Evolutionary conservation across 2,888 invertebrate genomes (phyloP), one percentile per base, ranked within the genome.

Genomic region (Pyrrhia umbra): DNA sequence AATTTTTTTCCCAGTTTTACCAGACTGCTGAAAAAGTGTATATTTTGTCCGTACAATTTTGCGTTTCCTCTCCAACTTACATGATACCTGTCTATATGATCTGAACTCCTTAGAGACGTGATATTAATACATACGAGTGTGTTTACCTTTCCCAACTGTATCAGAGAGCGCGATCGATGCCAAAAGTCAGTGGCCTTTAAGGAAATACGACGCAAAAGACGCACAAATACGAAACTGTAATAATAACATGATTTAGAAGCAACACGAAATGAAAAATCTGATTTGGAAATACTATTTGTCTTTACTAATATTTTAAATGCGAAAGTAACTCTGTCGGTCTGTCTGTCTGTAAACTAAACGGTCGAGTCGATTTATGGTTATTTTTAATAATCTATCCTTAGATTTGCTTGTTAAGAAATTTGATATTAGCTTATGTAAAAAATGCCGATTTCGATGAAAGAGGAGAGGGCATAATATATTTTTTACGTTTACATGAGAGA

Each of bases 141-240:
- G 13, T 34, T 34, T 34, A 34, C 34, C 34, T 34, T 34, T 4
- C n/a, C 34, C 34, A 13, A 69, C 25, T 47, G 52, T 56, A 27
- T n/a, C 39, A 55, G 1, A 39, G 50, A 43, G 47, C 43, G 56
- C 39, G 4, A 67, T 60, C 8, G 34, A 60, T 66, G 66, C 18
- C 66, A 73, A 74, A 45, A 64, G 73, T 58, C 64, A 56, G 16
- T 56, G 68, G 40, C 46, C 42, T 54, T 34, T 27, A 39, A 9
- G 21, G 15, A 55, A 63, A 54, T 27, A 16, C 15, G 37, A 6
- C 25, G 27, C 0, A 62, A 45, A 39, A 27, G 52, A 25, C 13
- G 18, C 37, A 6, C 8, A 13, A 27, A 1, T 16, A 23, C n/a
- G 15, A 18, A n/a, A 13, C 9, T 21, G 9, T 6, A 34, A 4